Percentiles rank a stretch among this genome's conserved stretches.
These are phyloP conservation scores for Notothenia coriiceps DNA, from an alignment of 2,113 vertebrate species.

Conservation along the genomic window DNA sequence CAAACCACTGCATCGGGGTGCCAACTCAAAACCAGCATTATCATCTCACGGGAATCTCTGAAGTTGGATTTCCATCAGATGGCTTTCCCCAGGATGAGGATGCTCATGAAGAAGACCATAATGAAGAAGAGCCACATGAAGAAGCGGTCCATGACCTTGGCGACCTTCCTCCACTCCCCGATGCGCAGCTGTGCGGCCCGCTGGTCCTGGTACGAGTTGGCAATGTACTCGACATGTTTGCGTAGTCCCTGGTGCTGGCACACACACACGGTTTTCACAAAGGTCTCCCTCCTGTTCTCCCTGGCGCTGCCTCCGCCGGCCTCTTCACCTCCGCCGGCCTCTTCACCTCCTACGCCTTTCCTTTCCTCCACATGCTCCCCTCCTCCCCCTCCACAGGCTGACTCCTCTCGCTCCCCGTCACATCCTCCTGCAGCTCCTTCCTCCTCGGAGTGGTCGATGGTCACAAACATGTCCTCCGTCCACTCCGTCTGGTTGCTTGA, in stretches of 20 bases:
- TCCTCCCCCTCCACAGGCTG: conserved; percentile 13
- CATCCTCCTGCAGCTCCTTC: conserved; percentile 23
- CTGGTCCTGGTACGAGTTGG: conserved; percentile 87
- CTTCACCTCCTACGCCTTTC: conserved; percentile 35
- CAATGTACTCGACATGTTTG: conserved; percentile 85
- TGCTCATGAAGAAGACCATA: conserved; percentile 92
- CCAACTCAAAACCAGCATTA: fast-evolving
- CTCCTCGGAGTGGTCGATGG: conserved; percentile 60
- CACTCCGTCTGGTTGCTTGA: background rate
- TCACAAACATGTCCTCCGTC: conserved; percentile 66
- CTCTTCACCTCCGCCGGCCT: background rate
- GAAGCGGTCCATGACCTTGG: conserved; percentile 93
- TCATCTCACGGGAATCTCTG: background rate
- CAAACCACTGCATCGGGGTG: background rate
- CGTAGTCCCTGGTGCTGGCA: conserved; percentile 84
- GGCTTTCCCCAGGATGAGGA: conserved; percentile 89
- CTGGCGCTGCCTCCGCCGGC: background rate
- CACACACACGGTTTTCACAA: conserved; percentile 69
- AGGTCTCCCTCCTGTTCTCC: conserved; percentile 30
- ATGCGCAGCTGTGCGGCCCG: conserved; percentile 81
- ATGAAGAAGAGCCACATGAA: conserved; percentile 95
- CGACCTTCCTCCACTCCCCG: conserved; percentile 91
- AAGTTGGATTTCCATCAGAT: conserved; percentile 73
- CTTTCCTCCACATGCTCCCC: background rate
- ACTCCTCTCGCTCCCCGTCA: background rate